Conservation (phyloP, 2,113 vertebrate species). For the Rallus limicola region DNA sequence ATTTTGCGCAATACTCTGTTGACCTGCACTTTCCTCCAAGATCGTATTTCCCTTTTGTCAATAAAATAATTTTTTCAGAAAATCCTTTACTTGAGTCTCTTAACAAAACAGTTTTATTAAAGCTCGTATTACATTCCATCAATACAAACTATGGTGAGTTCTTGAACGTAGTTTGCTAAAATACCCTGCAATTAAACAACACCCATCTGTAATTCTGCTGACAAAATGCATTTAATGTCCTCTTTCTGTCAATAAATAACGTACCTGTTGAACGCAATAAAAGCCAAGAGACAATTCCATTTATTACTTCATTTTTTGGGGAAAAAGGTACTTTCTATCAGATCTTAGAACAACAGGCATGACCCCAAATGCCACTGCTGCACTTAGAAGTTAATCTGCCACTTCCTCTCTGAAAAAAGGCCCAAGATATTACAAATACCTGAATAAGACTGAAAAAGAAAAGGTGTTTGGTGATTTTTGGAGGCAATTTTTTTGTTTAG, state of each 20-base stretch:
- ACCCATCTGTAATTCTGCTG: background rate
- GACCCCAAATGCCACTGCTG: background rate
- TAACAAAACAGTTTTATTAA: conserved; percentile 48
- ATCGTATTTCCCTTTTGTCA: background rate
- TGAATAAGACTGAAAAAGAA: background rate
- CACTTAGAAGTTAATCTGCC: background rate
- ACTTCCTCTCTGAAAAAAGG: background rate
- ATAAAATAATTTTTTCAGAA: conserved; percentile 37
- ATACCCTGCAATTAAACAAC: background rate
- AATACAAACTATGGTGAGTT: background rate
- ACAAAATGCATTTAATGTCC: conserved; percentile 17
- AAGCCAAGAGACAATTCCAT: background rate
- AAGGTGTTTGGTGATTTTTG: rapidly evolving
- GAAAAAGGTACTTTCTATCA: background rate
- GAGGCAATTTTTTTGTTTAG: background rate
- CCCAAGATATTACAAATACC: background rate
- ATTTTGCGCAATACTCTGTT: background rate
- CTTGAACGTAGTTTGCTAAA: conserved; percentile 14
- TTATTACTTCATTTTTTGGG: background rate
- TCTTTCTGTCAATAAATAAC: conserved; percentile 35
- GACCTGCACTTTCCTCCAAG: background rate
- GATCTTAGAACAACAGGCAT: background rate
- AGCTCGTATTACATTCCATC: background rate
- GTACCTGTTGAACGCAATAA: background rate
- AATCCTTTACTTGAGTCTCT: background rate